Base-by-base conservation (phyloP, 2,888 invertebrate species). In the Baccha elongata region DNA sequence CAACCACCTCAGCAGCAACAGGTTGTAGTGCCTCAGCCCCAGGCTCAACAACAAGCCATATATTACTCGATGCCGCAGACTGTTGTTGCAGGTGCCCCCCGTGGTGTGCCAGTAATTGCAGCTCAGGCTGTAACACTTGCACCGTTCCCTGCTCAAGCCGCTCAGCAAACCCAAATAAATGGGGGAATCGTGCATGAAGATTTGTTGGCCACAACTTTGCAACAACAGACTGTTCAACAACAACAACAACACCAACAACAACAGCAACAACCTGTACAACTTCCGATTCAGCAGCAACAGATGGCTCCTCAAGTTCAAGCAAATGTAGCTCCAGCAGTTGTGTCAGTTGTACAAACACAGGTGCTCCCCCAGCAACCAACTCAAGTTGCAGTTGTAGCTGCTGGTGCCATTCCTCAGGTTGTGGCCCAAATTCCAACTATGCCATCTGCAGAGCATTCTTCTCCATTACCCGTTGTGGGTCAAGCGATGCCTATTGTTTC, bases 131-230 rank as follows among this genome's bases (percentile, higher is more conserved):
- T 85, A 11, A 79, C 87, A 26, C 71, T 86, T 53, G 88, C 86
- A 17, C 88, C 90, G 68, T 88, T 87, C 50, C 87, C 89, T 52
- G 86, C 87, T 46, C 75, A 73, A 11, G 53, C 84, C n/a, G 86
- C 87, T 17, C 90, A 90, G 26, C 90, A 89, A 69, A 84, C 86
- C 0, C 89, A 89, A 73, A 65, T 88, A 0, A 91, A 91, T 60
- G 91, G 91, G 4, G 89, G 89, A 53, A 88, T 89, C 19, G 86
- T 88, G n/a, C 90, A 91, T 71, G 91, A 91, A 26, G 91, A 91
- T 44, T 68, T 91, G 58, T 72, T 89, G 21, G 89, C 87, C 87
- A 86, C 88, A 53, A 86, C 88, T 79, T 85, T 87, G 80, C 88
- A 88, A 42, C 88, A 86, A 21, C 85, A 81, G 46, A 69, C 83